Percentiles rank a stretch among this genome's conserved stretches.
phyloP scores from a whole-genome alignment of 1,140 invertebrate genomes.

The Drosophila saltans region DNA sequence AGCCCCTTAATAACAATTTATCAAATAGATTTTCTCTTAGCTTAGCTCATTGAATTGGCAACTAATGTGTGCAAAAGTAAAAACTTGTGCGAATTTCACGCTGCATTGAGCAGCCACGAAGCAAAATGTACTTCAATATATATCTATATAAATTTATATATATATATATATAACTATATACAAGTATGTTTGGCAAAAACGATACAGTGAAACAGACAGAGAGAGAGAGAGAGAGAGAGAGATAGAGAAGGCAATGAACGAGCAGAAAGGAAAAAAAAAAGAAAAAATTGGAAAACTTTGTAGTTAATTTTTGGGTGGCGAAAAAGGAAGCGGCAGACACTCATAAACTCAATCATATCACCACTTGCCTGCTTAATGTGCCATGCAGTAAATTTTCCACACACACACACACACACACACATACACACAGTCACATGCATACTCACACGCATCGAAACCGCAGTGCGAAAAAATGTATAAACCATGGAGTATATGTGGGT shows the following conservation, averaged over 20 bases:
- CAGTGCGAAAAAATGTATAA: conserved; percentile 61
- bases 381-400: conserved; percentile 70
- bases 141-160: conserved; percentile 1
- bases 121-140: conserved; percentile 23
- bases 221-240: background rate
- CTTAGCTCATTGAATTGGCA: conserved; percentile 72
- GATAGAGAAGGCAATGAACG: background rate
- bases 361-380: conserved; percentile 76
- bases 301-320: conserved; percentile 66
- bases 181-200: too few species aligned
- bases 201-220: background rate
- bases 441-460: conserved; percentile 35
- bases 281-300: conserved; percentile 38
- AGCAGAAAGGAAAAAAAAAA: conserved; percentile 28
- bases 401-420: conserved; percentile 29
- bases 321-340: conserved; percentile 52
- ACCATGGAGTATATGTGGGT: conserved; percentile 9
- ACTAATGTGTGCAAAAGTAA: conserved; percentile 47
- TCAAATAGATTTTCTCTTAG: conserved; percentile 58
- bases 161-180: conserved; percentile 6
- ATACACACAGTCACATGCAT: background rate
- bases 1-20: conserved; percentile 40
- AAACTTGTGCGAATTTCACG: conserved; percentile 61
- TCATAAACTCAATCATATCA: conserved; percentile 78
- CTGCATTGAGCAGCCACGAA: conserved; percentile 56